Evolutionary conservation across 2,888 invertebrate genomes (phyloP).

Genomic region (Dryadula phaetusa): DNA sequence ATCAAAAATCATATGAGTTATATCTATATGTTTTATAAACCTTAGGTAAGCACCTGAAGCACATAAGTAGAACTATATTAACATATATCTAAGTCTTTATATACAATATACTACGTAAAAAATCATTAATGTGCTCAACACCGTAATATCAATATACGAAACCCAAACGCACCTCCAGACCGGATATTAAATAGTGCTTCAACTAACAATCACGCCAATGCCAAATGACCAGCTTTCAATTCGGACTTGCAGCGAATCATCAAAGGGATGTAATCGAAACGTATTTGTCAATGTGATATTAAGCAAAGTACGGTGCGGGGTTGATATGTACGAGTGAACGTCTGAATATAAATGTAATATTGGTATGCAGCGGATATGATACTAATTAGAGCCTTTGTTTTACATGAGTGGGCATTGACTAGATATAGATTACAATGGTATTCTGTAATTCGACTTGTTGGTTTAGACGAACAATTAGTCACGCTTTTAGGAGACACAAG

Average conservation of each 20-base stretch:
- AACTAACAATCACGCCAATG: slow-evolving; percentile 14
- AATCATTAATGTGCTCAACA: background rate
- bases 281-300: slow-evolving; percentile 33
- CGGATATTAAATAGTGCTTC: slow-evolving; percentile 18
- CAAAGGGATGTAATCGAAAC: slow-evolving; percentile 34
- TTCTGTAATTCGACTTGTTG: background rate
- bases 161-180: slow-evolving; percentile 6
- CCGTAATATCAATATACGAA: background rate
- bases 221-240: slow-evolving; percentile 21
- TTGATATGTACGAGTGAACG: background rate
- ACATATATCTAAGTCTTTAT: background rate
- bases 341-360: slow-evolving; percentile 22
- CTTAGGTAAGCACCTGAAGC: too few relatives aligned
- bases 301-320: background rate
- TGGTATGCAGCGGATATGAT: slow-evolving; percentile 13
- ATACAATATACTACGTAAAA: background rate
- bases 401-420: background rate
- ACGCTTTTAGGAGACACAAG: background rate
- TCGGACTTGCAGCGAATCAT: slow-evolving; percentile 9
- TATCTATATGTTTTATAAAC: too few relatives aligned
- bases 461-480: background rate
- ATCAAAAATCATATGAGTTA: too few relatives aligned
- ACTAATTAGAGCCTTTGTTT: slow-evolving; percentile 18
- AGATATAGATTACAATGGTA: background rate
- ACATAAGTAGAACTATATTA: too few relatives aligned